These are phyloP conservation scores for Peucedramus taeniatus DNA, from an alignment of 2,113 vertebrate genomes.

Conservation along the genomic window DNA sequence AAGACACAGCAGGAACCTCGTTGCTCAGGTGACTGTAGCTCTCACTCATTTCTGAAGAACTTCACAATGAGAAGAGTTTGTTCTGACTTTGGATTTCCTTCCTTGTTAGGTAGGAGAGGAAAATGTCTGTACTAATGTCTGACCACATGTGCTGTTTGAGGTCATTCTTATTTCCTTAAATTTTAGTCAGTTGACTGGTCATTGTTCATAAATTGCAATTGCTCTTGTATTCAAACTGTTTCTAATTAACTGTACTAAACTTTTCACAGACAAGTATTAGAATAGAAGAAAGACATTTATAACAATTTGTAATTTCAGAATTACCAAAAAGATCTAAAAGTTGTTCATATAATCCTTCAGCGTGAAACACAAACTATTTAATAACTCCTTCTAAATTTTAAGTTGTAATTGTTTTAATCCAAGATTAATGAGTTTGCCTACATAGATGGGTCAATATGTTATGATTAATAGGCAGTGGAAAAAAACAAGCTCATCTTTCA, in stretches of 20 bases:
- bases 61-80: background rate
- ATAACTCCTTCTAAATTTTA: background rate
- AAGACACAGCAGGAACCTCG: background rate
- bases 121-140: background rate
- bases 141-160: background rate
- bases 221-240: background rate
- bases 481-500: background rate
- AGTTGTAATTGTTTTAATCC: background rate
- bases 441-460: background rate
- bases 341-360: background rate
- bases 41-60: background rate
- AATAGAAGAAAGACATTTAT: background rate
- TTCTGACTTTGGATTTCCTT: background rate
- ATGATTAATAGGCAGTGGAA: background rate
- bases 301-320: background rate
- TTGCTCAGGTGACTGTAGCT: background rate
- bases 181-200: background rate
- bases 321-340: background rate
- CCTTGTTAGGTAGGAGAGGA: background rate
- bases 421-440: background rate
- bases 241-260: background rate
- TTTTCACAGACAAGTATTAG: background rate
- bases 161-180: background rate
- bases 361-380: background rate
- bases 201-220: background rate